phyloP scores from a whole-genome alignment of 1,140 invertebrate genomes.

The Dufourea novaeangliae region DNA sequence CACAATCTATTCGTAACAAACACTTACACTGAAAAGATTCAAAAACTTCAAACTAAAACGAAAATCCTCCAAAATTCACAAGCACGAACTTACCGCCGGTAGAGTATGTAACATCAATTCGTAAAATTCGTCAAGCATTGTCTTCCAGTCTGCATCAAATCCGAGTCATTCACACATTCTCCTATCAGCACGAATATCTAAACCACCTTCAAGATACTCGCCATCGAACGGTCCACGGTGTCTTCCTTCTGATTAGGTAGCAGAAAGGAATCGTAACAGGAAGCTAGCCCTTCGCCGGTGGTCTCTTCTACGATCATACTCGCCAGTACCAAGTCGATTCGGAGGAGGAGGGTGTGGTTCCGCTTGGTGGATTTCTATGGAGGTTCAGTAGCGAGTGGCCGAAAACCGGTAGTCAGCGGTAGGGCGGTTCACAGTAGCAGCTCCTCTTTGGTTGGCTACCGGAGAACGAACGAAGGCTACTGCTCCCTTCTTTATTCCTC shows the following conservation, averaged over 20 bases:
- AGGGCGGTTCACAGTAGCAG: constrained; percentile 81
- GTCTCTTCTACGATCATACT: neutral
- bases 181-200: neutral
- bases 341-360: constrained; percentile 58
- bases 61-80: too few relatives aligned
- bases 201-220: neutral
- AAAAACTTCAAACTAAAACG: too few relatives aligned
- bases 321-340: constrained; percentile 25
- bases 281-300: constrained; percentile 47
- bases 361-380: constrained; percentile 57
- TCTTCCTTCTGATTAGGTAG: neutral
- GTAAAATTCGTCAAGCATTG: too few relatives aligned
- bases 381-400: constrained; percentile 73
- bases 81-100: too few relatives aligned
- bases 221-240: neutral
- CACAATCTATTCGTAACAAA: too few relatives aligned
- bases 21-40: too few relatives aligned
- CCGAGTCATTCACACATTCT: too few relatives aligned
- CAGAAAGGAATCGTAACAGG: neutral
- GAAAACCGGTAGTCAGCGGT: constrained; percentile 80
- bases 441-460: constrained; percentile 79
- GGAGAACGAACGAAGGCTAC: constrained; percentile 69
- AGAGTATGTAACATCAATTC: too few relatives aligned
- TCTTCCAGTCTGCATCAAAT: neutral
- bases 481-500: constrained; percentile 74